These are phyloP conservation scores for Cyprinodon tularosa DNA, from an alignment of 2,113 vertebrate genomes.

Conservation along the genomic window DNA sequence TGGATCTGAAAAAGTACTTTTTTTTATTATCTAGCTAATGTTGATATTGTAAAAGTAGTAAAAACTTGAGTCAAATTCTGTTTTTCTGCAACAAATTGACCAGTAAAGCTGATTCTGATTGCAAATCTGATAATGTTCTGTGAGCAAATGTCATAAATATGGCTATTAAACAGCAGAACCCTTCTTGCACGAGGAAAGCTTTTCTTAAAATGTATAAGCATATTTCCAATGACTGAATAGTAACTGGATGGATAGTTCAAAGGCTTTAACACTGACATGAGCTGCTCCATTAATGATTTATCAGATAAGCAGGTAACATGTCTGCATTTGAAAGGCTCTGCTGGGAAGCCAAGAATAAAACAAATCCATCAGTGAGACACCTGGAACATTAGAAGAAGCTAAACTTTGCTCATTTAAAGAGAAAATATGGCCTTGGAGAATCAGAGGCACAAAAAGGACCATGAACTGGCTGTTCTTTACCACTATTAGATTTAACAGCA, in stretches of 20 bases:
- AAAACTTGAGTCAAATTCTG: no score
- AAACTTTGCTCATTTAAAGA: not conserved
- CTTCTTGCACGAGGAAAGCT: not conserved
- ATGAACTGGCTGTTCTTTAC: no score
- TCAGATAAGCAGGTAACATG: not conserved
- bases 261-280: not conserved
- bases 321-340: not conserved
- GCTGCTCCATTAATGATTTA: not conserved
- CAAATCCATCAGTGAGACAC: not conserved
- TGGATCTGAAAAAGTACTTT: no score
- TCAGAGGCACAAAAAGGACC: not conserved
- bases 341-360: not conserved
- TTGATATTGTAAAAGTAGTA: no score
- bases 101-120: no score
- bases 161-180: no score
- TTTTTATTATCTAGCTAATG: no score
- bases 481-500: not conserved
- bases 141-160: no score
- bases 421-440: not conserved
- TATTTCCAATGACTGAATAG: no score
- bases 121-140: no score
- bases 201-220: not conserved
- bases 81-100: no score
- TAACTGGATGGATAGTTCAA: not conserved
- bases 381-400: not conserved